Conservation (phyloP, 2,113 vertebrate genomes). For the Hirundichthys speculiger region DNA sequence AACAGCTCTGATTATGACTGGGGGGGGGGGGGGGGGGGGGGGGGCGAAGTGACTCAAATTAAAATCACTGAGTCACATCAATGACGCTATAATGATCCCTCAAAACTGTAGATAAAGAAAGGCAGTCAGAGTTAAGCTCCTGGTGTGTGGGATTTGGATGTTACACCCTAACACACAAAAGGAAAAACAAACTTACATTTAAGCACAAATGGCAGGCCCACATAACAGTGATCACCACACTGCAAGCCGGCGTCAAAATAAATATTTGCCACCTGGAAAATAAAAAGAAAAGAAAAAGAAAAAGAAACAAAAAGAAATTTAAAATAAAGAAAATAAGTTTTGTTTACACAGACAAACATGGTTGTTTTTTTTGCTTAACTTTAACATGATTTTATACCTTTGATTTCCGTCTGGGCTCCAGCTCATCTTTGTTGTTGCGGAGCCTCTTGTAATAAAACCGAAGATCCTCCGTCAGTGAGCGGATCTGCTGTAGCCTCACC, state of each 20-base stretch:
- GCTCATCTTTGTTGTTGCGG: constrained; percentile 92
- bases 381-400: constrained; percentile 82
- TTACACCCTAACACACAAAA: background rate
- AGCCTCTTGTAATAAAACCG: constrained; percentile 95
- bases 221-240: constrained; percentile 95
- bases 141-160: too few relatives aligned
- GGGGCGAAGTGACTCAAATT: too few relatives aligned
- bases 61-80: too few relatives aligned
- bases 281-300: constrained; percentile 34
- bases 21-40: too few relatives aligned
- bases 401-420: constrained; percentile 94
- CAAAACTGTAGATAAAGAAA: too few relatives aligned
- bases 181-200: constrained; percentile 86
- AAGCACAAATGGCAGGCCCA: constrained; percentile 93
- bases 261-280: constrained; percentile 94
- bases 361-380: background rate
- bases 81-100: too few relatives aligned
- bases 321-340: constrained; percentile 39
- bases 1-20: too few relatives aligned
- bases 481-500: constrained; percentile 93
- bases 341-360: background rate
- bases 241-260: constrained; percentile 96
- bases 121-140: too few relatives aligned
- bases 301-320: constrained; percentile 42
- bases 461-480: constrained; percentile 90